Evolutionary conservation across 1,140 invertebrate genomes (phyloP).

Genomic region (Penaeus vannamei): DNA sequence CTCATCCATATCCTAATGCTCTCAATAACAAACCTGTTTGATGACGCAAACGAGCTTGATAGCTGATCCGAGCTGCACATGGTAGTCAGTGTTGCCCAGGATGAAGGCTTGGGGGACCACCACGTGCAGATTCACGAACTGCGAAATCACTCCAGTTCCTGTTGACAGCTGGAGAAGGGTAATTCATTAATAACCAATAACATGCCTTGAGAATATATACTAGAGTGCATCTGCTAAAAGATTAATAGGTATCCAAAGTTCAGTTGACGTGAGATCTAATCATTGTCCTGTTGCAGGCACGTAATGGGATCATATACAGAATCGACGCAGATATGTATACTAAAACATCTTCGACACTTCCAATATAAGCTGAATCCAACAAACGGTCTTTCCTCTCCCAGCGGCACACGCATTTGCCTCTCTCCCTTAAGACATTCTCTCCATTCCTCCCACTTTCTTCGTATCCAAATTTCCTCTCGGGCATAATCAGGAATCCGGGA

Average conservation of each 20-base stretch:
- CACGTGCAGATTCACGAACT: constrained; percentile 89
- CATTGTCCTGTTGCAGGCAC: not conserved
- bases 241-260: no score
- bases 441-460: no score
- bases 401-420: no score
- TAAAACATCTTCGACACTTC: not conserved
- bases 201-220: not conserved
- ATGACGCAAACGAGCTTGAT: constrained; percentile 93
- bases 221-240: not conserved
- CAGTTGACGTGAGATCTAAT: not conserved
- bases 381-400: not conserved
- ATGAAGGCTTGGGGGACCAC: constrained; percentile 91
- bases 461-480: no score
- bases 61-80: constrained; percentile 90
- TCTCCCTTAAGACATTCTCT: no score
- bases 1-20: no score
- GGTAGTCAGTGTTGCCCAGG: constrained; percentile 85
- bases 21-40: constrained; percentile 82
- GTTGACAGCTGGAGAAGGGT: constrained; percentile 83
- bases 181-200: no score
- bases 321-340: not conserved
- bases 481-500: no score
- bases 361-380: not conserved
- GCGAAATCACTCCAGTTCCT: constrained; percentile 86
- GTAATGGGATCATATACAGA: not conserved